phyloP scores from a whole-genome alignment of 2,888 invertebrate species.

The Ichneumoninae sp. region DNA sequence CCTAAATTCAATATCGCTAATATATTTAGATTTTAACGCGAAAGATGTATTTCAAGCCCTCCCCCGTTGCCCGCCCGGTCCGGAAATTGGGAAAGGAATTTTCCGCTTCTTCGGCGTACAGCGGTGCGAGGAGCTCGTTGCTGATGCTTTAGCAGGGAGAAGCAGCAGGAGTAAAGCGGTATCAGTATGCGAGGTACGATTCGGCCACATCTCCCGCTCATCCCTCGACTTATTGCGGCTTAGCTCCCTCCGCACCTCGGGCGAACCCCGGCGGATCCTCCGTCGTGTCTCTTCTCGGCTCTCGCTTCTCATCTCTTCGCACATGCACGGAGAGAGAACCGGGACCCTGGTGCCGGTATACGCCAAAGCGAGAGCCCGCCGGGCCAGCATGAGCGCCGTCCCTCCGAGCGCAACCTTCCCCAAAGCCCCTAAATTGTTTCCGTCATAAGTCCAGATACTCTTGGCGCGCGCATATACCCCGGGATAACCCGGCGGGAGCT shows the following conservation, averaged over 20 bases:
- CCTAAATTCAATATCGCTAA: not conserved
- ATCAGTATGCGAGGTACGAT: slow-evolving; percentile 84
- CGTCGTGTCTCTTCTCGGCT: slow-evolving; percentile 50
- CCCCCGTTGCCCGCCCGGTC: not conserved
- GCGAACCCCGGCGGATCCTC: slow-evolving; percentile 64
- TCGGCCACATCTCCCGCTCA: slow-evolving; percentile 84
- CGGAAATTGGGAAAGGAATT: slow-evolving; percentile 33
- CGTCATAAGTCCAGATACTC: slow-evolving; percentile 84
- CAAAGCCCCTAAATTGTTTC: slow-evolving; percentile 84
- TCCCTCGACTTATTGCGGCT: slow-evolving; percentile 85
- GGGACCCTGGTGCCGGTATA: slow-evolving; percentile 2
- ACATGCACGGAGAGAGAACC: slow-evolving; percentile 13
- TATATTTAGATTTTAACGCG: not conserved
- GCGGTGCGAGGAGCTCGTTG: slow-evolving; percentile 11
- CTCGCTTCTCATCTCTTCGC: slow-evolving; percentile 44
- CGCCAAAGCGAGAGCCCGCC: slow-evolving; percentile 39
- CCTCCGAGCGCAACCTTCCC: slow-evolving; percentile 59
- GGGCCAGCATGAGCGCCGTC: slow-evolving; percentile 44
- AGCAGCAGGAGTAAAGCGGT: slow-evolving; percentile 74
- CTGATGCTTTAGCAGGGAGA: slow-evolving; percentile 5
- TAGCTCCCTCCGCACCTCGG: slow-evolving; percentile 75
- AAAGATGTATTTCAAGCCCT: not conserved
- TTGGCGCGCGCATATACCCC: slow-evolving; percentile 76
- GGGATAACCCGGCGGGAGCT: slow-evolving; percentile 78
- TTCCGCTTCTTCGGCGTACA: slow-evolving; percentile 12